These are phyloP conservation scores for Eupsilia transversa DNA, from an alignment of 2,888 invertebrate species.

Conservation along the genomic window DNA sequence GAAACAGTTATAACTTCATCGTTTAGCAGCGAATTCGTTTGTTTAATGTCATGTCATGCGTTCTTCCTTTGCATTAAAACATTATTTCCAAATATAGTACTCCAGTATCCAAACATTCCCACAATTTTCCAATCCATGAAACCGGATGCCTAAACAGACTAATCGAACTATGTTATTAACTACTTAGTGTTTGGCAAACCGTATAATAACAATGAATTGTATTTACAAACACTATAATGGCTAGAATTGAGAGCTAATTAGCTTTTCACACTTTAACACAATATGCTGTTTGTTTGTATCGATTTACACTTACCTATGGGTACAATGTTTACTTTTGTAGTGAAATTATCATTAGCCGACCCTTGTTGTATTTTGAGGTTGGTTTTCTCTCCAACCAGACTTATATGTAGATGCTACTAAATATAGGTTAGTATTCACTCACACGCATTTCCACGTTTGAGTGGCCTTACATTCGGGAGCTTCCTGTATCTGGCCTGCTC, in stretches of 20 bases:
- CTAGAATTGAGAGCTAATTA: constrained; percentile 50
- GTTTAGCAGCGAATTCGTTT: background rate
- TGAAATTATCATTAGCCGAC: constrained; percentile 18
- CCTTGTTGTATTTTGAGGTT: background rate
- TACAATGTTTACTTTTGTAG: constrained; percentile 12
- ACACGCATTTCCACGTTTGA: background rate
- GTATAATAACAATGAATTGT: constrained; percentile 37
- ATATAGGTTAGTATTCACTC: background rate
- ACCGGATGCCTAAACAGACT: constrained; percentile 19
- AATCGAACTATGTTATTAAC: constrained; percentile 38
- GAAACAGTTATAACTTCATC: background rate
- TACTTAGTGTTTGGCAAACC: constrained; percentile 13
- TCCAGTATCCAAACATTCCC: constrained; percentile 7
- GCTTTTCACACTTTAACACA: constrained; percentile 43
- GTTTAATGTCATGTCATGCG: too few relatives aligned
- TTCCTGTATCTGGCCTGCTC: constrained; percentile 1
- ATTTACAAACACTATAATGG: constrained; percentile 34
- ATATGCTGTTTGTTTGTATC: constrained; percentile 34
- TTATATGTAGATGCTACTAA: background rate
- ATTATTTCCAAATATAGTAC: constrained; percentile 26
- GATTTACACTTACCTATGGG: constrained; percentile 20
- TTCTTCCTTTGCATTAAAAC: background rate
- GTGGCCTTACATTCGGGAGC: constrained; percentile 7
- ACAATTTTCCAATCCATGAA: constrained; percentile 6
- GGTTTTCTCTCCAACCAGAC: background rate